These are phyloP conservation scores for Papilio glaucus DNA, from an alignment of 1,140 invertebrate species.

Conservation along the genomic window DNA sequence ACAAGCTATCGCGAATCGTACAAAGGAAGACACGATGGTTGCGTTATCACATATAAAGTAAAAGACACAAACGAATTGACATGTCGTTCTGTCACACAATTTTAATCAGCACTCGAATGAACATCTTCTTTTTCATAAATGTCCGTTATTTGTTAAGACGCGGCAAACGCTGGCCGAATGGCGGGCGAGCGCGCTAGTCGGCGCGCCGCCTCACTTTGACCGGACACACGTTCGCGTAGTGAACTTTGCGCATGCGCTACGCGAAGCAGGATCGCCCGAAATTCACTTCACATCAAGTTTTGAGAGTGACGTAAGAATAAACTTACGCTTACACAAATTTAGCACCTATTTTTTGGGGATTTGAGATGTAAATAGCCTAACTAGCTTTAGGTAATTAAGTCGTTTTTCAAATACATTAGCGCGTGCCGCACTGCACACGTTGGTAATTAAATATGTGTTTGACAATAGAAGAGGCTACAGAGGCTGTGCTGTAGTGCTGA, in stretches of 20 bases:
- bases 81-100: constrained; percentile 56
- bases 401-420: constrained; percentile 50
- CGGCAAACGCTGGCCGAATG: constrained; percentile 48
- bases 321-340: constrained; percentile 29
- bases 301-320: constrained; percentile 52
- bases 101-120: constrained; percentile 49
- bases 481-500: constrained; percentile 71
- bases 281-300: constrained; percentile 56
- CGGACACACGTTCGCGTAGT: constrained; percentile 64
- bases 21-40: constrained; percentile 73
- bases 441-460: constrained; percentile 82
- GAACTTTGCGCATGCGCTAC: constrained; percentile 72
- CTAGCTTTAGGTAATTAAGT: constrained; percentile 1
- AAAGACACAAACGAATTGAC: constrained; percentile 66
- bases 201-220: constrained; percentile 79
- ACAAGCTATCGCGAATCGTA: constrained; percentile 60
- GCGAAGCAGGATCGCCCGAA: constrained; percentile 74
- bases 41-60: constrained; percentile 46
- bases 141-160: constrained; percentile 50
- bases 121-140: constrained; percentile 71
- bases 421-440: constrained; percentile 81
- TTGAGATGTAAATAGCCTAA: constrained; percentile 40
- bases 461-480: constrained; percentile 71
- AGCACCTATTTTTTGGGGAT: constrained; percentile 27
- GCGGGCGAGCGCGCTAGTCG: constrained; percentile 78